These are phyloP conservation scores for Diplosoma virens DNA, from an alignment of 23 tunicate genomes.

Conservation along the genomic window DNA sequence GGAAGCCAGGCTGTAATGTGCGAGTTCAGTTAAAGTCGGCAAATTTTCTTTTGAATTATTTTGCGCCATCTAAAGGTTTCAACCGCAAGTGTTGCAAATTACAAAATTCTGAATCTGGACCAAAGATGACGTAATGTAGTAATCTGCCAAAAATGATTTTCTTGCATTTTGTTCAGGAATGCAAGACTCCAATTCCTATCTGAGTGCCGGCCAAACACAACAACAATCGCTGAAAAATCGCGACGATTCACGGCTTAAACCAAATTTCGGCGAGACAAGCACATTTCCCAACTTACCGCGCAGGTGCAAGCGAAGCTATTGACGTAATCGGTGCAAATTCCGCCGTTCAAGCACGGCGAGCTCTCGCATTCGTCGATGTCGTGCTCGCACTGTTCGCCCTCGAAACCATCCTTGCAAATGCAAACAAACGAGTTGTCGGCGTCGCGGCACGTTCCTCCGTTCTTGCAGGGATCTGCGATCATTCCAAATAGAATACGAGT, in stretches of 20 bases:
- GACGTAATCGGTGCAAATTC: conserved; percentile 70
- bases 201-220: too few species aligned
- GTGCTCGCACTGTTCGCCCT: conserved; percentile 54
- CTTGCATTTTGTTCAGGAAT: too few species aligned
- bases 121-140: too few species aligned
- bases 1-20: conserved; percentile 78
- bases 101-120: too few species aligned
- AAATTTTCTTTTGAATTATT: neutral
- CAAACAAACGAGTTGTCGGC: conserved; percentile 67
- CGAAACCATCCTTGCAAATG: conserved; percentile 57
- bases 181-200: too few species aligned
- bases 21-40: too few species aligned
- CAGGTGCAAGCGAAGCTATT: conserved; percentile 79
- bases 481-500: too few species aligned
- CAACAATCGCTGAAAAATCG: too few species aligned
- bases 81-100: too few species aligned
- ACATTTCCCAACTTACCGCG: conserved; percentile 41
- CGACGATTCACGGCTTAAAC: too few species aligned
- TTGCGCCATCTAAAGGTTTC: neutral
- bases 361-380: conserved; percentile 81
- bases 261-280: too few species aligned
- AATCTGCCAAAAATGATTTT: too few species aligned
- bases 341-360: conserved; percentile 75
- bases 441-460: conserved; percentile 79
- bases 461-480: conserved; percentile 77